These are phyloP conservation scores for Lypha dubia DNA, from an alignment of 2,888 invertebrate species.

Conservation along the genomic window DNA sequence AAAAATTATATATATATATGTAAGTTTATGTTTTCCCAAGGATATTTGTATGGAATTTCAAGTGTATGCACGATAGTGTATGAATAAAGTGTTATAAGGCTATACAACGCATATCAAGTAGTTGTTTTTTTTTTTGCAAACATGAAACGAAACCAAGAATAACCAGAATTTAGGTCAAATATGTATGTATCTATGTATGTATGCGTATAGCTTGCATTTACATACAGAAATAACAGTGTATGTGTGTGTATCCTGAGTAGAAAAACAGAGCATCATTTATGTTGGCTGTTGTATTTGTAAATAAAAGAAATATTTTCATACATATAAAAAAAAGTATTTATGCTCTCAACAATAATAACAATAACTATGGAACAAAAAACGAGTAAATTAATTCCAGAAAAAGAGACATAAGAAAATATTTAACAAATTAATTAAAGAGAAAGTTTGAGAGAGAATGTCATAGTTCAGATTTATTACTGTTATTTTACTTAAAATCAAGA, in stretches of 20 bases:
- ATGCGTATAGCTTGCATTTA: neutral
- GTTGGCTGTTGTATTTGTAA: neutral
- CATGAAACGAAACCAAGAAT: conserved; percentile 15
- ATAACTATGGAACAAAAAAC: conserved; percentile 4
- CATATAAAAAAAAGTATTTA: neutral
- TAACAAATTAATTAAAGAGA: neutral
- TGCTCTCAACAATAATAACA: conserved; percentile 24
- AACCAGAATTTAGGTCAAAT: conserved; percentile 70
- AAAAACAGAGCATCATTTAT: conserved; percentile 50
- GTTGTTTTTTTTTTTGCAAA: conserved; percentile 21
- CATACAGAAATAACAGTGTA: neutral
- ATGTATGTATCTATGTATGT: conserved; percentile 18
- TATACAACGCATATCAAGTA: conserved; percentile 31
- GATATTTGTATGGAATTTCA: conserved; percentile 55
- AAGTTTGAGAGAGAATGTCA: neutral
- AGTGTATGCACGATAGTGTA: conserved; percentile 9
- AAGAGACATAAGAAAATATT: neutral
- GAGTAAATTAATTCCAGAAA: neutral
- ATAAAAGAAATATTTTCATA: neutral
- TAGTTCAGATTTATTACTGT: neutral
- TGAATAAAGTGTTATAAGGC: conserved; percentile 22
- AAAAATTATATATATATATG: neutral
- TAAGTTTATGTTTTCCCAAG: conserved; percentile 43
- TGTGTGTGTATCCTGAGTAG: neutral
- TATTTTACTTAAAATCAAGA: neutral